Conservation (phyloP, 2,113 vertebrate species). For the Pedetes capensis region DNA sequence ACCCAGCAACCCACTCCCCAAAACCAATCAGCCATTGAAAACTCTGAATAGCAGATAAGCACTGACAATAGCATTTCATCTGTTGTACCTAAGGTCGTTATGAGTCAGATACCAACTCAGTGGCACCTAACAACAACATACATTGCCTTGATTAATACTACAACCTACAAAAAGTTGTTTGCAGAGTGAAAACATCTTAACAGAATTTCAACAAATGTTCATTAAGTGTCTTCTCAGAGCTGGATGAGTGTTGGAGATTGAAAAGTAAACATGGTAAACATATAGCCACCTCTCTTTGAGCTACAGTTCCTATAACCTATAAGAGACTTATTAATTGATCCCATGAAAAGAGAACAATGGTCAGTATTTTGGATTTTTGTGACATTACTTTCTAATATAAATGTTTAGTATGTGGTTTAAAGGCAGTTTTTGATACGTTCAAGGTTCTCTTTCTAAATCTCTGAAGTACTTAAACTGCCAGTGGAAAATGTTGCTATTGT, state of each 20-base stretch:
- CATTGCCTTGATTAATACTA: background rate
- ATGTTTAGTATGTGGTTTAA: background rate
- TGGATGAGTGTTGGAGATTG: background rate
- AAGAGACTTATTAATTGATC: background rate
- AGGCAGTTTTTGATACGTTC: too few relatives aligned
- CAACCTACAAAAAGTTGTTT: background rate
- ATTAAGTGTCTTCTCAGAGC: background rate
- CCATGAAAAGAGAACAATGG: background rate
- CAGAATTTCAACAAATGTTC: background rate
- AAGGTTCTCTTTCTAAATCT: background rate
- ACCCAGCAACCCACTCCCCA: too few relatives aligned
- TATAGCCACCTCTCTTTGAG: background rate
- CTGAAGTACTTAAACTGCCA: background rate
- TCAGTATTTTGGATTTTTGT: background rate
- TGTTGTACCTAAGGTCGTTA: too few relatives aligned
- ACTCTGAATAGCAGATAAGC: too few relatives aligned
- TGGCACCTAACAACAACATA: too few relatives aligned
- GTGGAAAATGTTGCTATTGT: too few relatives aligned
- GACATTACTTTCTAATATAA: background rate
- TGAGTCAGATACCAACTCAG: too few relatives aligned
- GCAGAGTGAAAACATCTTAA: background rate
- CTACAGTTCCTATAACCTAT: rapidly evolving
- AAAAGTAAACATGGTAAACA: background rate
- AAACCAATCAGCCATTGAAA: too few relatives aligned
- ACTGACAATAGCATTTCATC: too few relatives aligned